Conservation (phyloP, 1,140 invertebrate genomes). For the Drosophila lacteicornis region DNA sequence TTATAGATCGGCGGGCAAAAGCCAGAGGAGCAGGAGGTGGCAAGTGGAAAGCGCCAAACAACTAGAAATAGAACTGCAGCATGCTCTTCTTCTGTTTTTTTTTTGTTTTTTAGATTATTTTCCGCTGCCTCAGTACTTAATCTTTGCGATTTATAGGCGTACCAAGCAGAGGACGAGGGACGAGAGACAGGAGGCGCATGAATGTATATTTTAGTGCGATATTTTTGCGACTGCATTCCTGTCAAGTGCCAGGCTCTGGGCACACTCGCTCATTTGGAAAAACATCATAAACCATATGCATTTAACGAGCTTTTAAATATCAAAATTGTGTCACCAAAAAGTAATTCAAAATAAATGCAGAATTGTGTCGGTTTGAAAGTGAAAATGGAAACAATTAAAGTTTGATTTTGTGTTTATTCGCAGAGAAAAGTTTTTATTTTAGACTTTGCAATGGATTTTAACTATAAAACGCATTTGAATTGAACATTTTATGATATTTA, state of each 20-base stretch:
- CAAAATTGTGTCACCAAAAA: neutral
- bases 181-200: neutral
- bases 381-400: too few relatives aligned
- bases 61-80: constrained; percentile 75
- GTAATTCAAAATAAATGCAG: neutral
- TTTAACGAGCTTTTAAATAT: constrained; percentile 12
- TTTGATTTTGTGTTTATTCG: too few relatives aligned
- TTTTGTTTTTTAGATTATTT: constrained; percentile 20
- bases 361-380: too few relatives aligned
- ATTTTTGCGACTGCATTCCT: constrained; percentile 67
- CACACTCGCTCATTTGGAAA: constrained; percentile 7
- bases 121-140: constrained; percentile 58
- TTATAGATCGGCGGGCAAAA: constrained; percentile 43
- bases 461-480: too few relatives aligned
- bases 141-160: constrained; percentile 76
- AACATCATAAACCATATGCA: constrained; percentile 1
- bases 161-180: constrained; percentile 4
- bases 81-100: constrained; percentile 26
- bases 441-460: too few relatives aligned
- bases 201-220: constrained; percentile 40
- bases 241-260: constrained; percentile 39
- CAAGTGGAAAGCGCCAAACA: constrained; percentile 66
- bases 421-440: too few relatives aligned
- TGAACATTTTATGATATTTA: too few relatives aligned
- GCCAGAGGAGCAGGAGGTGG: constrained; percentile 1